phyloP scores from a whole-genome alignment of 2,113 vertebrate species.

The Tychaedon coryphoeus region DNA sequence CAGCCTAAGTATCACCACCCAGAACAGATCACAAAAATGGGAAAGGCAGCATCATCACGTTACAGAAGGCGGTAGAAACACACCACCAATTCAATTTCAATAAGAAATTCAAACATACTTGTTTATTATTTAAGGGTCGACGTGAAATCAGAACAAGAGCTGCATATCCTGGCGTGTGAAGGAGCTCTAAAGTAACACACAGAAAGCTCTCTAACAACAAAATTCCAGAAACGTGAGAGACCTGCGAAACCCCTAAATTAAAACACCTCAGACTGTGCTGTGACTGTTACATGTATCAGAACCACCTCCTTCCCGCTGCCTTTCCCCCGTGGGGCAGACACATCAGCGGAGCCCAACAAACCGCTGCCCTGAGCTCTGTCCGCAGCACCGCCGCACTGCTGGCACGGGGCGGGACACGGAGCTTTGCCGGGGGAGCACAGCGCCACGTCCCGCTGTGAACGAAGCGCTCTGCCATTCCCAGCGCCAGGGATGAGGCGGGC shows the following conservation, averaged over 20 bases:
- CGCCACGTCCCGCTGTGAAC: not conserved
- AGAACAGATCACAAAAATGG: not conserved
- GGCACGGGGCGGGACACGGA: not conserved
- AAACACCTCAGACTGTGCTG: accelerated
- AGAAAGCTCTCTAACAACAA: not conserved
- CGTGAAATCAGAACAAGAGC: not conserved
- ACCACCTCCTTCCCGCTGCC: accelerated
- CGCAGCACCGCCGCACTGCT: accelerated
- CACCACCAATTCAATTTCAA: not conserved
- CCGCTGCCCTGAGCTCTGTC: accelerated
- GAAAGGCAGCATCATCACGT: too few relatives aligned
- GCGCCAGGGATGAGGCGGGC: not conserved
- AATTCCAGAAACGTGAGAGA: not conserved
- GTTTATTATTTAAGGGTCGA: not conserved
- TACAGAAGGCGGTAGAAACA: not conserved
- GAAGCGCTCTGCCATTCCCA: accelerated
- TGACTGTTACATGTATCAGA: accelerated
- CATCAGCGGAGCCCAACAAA: not conserved
- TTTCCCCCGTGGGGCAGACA: accelerated
- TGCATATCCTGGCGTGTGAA: accelerated
- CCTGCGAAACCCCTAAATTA: not conserved
- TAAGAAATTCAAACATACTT: not conserved
- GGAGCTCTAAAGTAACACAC: not conserved
- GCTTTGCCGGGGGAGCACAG: accelerated
- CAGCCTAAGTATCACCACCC: not conserved